phyloP scores from a whole-genome alignment of 2,113 vertebrate genomes.

The Seriola rivoliana region DNA sequence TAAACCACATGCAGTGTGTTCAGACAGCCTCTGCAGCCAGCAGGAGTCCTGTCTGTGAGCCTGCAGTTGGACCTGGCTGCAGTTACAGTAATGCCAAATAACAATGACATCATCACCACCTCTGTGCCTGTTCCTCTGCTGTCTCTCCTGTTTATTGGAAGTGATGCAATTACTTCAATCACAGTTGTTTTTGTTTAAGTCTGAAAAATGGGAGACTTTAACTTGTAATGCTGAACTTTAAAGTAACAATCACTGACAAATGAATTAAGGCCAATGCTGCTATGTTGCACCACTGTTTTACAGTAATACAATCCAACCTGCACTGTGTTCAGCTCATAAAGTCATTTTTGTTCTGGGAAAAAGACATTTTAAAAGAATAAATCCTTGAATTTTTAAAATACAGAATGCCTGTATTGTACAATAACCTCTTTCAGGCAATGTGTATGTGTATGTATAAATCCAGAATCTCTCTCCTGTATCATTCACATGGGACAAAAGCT shows the following conservation, averaged over 20 bases:
- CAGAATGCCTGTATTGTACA: too few relatives aligned
- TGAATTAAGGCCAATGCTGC: background rate
- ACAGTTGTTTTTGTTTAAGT: constrained; percentile 26
- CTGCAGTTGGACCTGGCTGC: constrained; percentile 51
- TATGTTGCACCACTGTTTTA: background rate
- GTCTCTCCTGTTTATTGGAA: constrained; percentile 49
- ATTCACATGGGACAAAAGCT: background rate
- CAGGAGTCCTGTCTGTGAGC: constrained; percentile 32
- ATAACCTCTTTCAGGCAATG: too few relatives aligned
- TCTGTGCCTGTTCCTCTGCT: constrained; percentile 25
- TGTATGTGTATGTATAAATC: background rate
- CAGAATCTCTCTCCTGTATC: background rate
- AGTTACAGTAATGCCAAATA: constrained; percentile 67
- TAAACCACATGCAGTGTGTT: constrained; percentile 73
- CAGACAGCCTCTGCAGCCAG: constrained; percentile 24
- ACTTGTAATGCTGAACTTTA: constrained; percentile 8
- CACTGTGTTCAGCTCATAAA: too few relatives aligned
- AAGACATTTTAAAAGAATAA: background rate
- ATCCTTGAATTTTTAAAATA: background rate
- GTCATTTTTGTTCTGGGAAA: too few relatives aligned
- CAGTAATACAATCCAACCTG: background rate
- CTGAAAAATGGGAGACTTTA: constrained; percentile 4
- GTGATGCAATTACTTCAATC: constrained; percentile 57
- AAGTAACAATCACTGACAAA: background rate
- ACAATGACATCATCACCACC: constrained; percentile 56